Evolutionary conservation across 2,888 invertebrate genomes (phyloP), one percentile per base, ranked within the genome.

Genomic region (Cephus pygmeus): DNA sequence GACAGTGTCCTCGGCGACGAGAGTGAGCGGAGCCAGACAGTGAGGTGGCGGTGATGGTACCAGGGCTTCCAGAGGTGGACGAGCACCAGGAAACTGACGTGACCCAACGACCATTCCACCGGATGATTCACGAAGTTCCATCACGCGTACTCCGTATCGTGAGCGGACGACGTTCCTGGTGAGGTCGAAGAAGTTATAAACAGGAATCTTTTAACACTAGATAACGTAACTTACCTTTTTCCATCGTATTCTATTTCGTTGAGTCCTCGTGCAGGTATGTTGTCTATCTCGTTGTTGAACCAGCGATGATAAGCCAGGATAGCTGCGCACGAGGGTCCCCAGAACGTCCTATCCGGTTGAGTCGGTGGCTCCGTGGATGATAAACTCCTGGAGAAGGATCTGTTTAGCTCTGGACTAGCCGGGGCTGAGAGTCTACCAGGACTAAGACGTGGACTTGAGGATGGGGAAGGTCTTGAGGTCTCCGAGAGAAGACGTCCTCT

Each of bases 1-100:
- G 82, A 93, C 90, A 82, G 95, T 94, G 86, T 95, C 95, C 91
- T 95, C 95, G 71, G 94, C 94, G 77, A 95, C 93, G 85, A 95
- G 93, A 73, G 93, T 93, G 77, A 94, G 89, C 9, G 91, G 87
- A 34, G 87, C 83, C 56, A 87, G 83, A 81, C 86, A 89, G 77
- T 91, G 89, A 1, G 88, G 86, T 4, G 91, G 89, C 33, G 89
- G 85, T 34, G 89, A 81, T 6, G 91, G 90, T 34, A 91, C 90
- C 74, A 91, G 82, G 40, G 91, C 88, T 80, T 91, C 91, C 75
- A 87, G 75, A 6, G 90, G 90, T 79, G 91, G 89, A 69, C 90
- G 88, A 23, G 84, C 80, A 11, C 89, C 90, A 11, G 88, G 89
- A 81, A 90, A 91, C 79, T 90, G 90, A 69, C 89, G 88, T 31